phyloP scores from a whole-genome alignment of 2,113 vertebrate species.

The Damaliscus lunatus region DNA sequence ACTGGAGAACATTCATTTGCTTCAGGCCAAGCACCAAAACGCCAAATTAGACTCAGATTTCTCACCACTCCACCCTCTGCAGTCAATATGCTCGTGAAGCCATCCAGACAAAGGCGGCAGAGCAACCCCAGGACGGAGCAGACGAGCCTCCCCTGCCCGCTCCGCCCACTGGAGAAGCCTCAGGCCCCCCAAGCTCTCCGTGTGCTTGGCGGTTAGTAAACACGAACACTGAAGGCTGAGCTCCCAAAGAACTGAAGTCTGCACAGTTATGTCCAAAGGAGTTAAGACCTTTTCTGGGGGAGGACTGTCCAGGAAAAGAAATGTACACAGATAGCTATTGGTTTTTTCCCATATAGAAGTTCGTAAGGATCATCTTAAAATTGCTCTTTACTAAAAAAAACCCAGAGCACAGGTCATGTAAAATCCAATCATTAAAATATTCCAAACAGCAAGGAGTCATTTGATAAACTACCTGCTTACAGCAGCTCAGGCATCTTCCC shows the following conservation, averaged over 20 bases:
- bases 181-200: fast-evolving
- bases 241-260: not conserved
- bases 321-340: fast-evolving
- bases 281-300: not conserved
- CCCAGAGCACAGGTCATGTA: not conserved
- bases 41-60: fast-evolving
- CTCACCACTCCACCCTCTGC: fast-evolving
- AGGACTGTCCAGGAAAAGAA: fast-evolving
- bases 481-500: not conserved
- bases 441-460: not conserved
- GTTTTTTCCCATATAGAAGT: not conserved
- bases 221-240: fast-evolving
- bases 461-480: not conserved
- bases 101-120: fast-evolving
- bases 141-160: fast-evolving
- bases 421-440: not conserved
- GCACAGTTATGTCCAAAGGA: not conserved
- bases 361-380: not conserved
- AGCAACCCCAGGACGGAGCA: fast-evolving
- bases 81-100: fast-evolving
- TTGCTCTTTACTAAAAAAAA: not conserved
- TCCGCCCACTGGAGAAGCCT: fast-evolving
- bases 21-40: not conserved
- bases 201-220: fast-evolving
- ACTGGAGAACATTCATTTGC: fast-evolving